Conservation (phyloP, 2,113 vertebrate genomes). For the Nibea albiflora region DNA sequence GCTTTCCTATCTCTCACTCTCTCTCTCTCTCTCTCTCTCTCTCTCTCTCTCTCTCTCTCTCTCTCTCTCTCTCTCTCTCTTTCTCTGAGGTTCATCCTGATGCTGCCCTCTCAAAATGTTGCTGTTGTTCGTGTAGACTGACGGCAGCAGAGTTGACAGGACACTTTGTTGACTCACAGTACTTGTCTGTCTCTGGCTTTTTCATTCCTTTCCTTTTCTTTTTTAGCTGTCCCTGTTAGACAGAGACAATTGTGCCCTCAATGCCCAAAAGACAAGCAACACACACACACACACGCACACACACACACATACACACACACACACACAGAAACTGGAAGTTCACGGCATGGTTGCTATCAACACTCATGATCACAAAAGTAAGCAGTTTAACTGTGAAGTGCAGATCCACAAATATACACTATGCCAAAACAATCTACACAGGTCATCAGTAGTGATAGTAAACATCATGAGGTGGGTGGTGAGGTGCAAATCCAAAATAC, state of each 20-base stretch:
- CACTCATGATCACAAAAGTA: too few relatives aligned
- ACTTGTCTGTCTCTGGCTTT: background rate
- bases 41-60: background rate
- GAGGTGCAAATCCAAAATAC: too few relatives aligned
- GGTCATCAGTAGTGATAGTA: too few relatives aligned
- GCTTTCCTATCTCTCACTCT: background rate
- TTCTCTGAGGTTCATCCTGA: slow-evolving; percentile 6
- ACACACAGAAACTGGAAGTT: background rate
- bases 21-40: background rate
- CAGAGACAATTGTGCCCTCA: background rate
- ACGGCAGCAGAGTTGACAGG: background rate
- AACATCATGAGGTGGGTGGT: too few relatives aligned
- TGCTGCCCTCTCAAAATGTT: background rate
- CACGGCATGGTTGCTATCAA: background rate
- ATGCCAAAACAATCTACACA: too few relatives aligned
- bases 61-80: background rate
- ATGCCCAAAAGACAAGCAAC: background rate
- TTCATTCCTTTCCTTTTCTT: too few relatives aligned
- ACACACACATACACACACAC: too few relatives aligned
- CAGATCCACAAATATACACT: too few relatives aligned
- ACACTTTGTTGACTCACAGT: slow-evolving; percentile 1
- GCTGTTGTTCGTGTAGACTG: background rate
- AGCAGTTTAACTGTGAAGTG: too few relatives aligned
- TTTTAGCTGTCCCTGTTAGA: background rate
- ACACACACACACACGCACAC: background rate